Conservation (phyloP, 1,140 invertebrate species). For the Triops cancriformis region DNA sequence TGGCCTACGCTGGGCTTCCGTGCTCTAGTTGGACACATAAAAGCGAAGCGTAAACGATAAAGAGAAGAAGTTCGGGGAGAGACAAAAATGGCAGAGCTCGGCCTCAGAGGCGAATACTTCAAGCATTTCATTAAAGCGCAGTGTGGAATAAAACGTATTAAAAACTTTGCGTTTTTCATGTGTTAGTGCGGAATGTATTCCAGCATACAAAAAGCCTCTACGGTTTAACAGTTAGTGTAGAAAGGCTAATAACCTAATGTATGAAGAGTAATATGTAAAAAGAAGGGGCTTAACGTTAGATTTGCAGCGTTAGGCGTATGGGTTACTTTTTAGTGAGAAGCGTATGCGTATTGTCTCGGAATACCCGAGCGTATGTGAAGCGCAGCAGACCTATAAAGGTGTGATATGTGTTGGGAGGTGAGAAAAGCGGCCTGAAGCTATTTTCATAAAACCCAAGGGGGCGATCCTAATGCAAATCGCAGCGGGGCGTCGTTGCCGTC, state of each 20-base stretch:
- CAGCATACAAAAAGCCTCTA: too few species aligned
- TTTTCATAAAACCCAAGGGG: conserved; percentile 10
- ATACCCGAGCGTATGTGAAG: not conserved
- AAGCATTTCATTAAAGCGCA: too few species aligned
- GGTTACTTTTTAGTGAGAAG: not conserved
- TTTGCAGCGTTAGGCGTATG: not conserved
- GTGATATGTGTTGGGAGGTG: conserved; percentile 4
- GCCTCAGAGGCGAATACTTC: too few species aligned
- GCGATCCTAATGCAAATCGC: not conserved
- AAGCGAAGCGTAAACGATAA: not conserved
- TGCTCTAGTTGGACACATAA: not conserved
- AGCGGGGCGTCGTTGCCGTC: conserved; percentile 3
- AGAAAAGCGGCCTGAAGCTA: conserved; percentile 7
- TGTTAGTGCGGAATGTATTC: too few species aligned
- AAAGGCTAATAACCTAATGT: too few species aligned
- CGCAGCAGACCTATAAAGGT: not conserved
- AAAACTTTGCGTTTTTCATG: too few species aligned
- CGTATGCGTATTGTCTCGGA: not conserved
- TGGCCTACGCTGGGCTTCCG: not conserved
- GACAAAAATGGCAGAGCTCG: not conserved
- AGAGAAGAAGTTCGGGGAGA: not conserved
- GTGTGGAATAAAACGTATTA: too few species aligned
- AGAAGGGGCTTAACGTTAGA: too few species aligned
- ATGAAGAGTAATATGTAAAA: too few species aligned
- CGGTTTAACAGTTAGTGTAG: too few species aligned